A percentile compares a stretch with the other conserved stretches of the same genome.
These are phyloP conservation scores for Chrysoperla carnea DNA, from an alignment of 1,140 invertebrate species.

Conservation along the genomic window DNA sequence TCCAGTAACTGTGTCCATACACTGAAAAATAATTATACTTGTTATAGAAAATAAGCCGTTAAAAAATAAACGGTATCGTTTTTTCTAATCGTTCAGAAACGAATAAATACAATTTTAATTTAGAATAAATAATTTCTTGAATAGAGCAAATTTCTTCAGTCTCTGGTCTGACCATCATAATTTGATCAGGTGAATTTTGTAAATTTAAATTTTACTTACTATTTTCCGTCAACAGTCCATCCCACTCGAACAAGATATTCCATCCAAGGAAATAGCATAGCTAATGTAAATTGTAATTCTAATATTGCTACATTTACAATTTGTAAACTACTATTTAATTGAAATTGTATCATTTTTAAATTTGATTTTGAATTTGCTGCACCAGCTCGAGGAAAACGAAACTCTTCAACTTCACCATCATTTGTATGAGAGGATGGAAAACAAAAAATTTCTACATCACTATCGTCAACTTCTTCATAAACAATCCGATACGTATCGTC, in stretches of 20 bases:
- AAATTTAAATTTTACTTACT: slow-evolving; percentile 38
- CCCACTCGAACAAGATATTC: slow-evolving; percentile 88
- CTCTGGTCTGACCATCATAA: too few species aligned
- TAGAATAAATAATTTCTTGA: too few species aligned
- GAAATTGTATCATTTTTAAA: slow-evolving; percentile 77
- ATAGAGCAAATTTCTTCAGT: too few species aligned
- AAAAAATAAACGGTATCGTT: too few species aligned
- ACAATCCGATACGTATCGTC: slow-evolving; percentile 73
- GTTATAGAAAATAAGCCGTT: too few species aligned
- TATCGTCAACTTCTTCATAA: slow-evolving; percentile 93
- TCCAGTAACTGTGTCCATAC: slow-evolving; percentile 82
- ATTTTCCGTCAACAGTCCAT: slow-evolving; percentile 77
- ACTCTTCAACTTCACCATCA: slow-evolving; percentile 70
- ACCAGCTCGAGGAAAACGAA: slow-evolving; percentile 82
- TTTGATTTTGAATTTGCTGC: slow-evolving; percentile 77
- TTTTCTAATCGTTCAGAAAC: too few species aligned
- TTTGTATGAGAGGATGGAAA: slow-evolving; percentile 65
- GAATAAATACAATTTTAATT: too few species aligned
- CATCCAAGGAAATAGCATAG: slow-evolving; percentile 70
- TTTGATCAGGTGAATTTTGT: too few species aligned
- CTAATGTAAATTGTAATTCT: slow-evolving; percentile 53
- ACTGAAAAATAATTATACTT: slow-evolving; percentile 32
- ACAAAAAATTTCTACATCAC: slow-evolving; percentile 78
- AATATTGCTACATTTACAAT: slow-evolving; percentile 45
- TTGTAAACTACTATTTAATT: slow-evolving; percentile 41